Evolutionary conservation across 2,797 vertebrate species (phyloP), one percentile per base, ranked within the genome.

Genomic region (Rousettus madagascariensis): DNA sequence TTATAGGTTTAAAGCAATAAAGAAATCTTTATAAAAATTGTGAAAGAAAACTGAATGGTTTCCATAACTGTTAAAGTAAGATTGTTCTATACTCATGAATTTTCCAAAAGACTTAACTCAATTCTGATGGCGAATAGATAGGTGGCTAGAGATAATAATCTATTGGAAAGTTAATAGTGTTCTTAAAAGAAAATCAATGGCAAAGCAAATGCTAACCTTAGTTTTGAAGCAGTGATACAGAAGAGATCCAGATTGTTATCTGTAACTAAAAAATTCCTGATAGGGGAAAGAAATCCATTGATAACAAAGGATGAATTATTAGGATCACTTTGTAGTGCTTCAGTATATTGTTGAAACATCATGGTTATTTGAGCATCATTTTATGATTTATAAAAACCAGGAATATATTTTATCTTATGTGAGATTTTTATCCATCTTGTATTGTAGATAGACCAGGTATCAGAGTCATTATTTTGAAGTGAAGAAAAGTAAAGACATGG

Each of bases 141-240:
- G 36, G 22, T 63, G 4, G 30, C 22, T 4, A 36, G 33, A 95
- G 57, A 88, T 74, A 92, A 93, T 93, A 90, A 78, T 95, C 38
- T 85, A 59, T 41, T 49, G 26, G 4, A 71, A 72, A 96, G 51
- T 75, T 92, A 96, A 96, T 77, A 20, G 17, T 71, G 19, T 13
- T 74, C 28, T 74, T 84, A 43, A 94, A 86, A 90, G 66, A 90
- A 91, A 91, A 95, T 94, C 46, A 89, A 86, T 96, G 28, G 5
- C 17, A 86, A 53, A 63, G 46, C 16, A 94, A 95, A 86, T 43
- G 75, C 11, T 86, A 88, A 55, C 17, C n/a, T 79, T 65, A 71
- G 41, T 75, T 96, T 75, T 94, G 38, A 95, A 92, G 36, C 66
- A 55, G 6, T 66, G 59, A 89, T 71, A 46, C 11, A 78, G 26